phyloP scores from a whole-genome alignment of 2,113 vertebrate genomes.

The Tupaia tana region DNA sequence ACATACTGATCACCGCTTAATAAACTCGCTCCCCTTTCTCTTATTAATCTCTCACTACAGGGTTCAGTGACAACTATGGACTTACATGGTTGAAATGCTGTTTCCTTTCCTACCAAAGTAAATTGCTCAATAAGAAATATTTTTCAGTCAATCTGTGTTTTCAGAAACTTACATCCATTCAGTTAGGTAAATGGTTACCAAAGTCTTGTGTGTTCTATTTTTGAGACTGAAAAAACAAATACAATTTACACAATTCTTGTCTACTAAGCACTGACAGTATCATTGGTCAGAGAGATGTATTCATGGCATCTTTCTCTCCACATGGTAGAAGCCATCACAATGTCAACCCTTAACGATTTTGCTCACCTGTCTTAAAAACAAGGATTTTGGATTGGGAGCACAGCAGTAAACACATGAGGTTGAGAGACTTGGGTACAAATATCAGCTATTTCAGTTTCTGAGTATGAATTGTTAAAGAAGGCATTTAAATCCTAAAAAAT shows the following conservation, averaged over 20 bases:
- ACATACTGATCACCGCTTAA: too few species aligned
- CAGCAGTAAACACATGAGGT: not conserved
- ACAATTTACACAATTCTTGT: not conserved
- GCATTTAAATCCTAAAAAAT: not conserved
- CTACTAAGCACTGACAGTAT: not conserved
- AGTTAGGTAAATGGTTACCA: not conserved
- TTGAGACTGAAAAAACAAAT: not conserved
- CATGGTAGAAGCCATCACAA: not conserved
- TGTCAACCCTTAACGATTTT: not conserved
- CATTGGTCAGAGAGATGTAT: not conserved
- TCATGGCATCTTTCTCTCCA: not conserved
- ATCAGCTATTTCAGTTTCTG: not conserved
- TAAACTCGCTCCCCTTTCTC: too few species aligned
- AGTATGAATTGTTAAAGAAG: not conserved
- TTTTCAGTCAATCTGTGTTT: not conserved
- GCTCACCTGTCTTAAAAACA: not conserved
- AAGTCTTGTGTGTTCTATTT: not conserved
- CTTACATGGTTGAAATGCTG: too few species aligned
- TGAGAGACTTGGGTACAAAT: not conserved
- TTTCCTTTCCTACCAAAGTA: too few species aligned
- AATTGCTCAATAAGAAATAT: not conserved
- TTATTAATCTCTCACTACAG: too few species aligned
- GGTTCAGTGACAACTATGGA: too few species aligned
- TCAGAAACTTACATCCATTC: not conserved
- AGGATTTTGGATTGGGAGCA: not conserved